Evolutionary conservation across 2,797 vertebrate genomes (phyloP), one percentile per base, ranked within the genome.

Genomic region (Aphelocoma californica): DNA sequence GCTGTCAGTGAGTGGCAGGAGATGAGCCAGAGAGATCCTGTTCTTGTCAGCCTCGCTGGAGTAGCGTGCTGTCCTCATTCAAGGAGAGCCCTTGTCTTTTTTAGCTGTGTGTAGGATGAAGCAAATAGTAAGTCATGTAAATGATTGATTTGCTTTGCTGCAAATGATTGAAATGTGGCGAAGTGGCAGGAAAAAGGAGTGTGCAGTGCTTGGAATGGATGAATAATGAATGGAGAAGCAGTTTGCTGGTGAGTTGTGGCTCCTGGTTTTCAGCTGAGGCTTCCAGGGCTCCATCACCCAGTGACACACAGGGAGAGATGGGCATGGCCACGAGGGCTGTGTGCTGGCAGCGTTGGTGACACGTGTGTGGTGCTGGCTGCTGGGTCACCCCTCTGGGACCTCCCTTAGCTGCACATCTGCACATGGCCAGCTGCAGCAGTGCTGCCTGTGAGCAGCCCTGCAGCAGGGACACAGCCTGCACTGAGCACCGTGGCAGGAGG

Each of bases 11-110:
- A 95, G 84, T 83, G 94, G 91, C 88, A 94, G 96, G 88, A 94
- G 91, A 94, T 53, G 81, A 95, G 93, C 94, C 94, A 94, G 80
- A 93, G 92, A 80, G 95, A 94, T 96, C 73, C 90, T 93, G 90
- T 95, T 92, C 92, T 79, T 93, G 90, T 95, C 92, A 95, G 81
- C 73, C 75, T 90, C 67, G 2, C 81, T 94, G 9, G 10, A 93
- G 93, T 60, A 95, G 77, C 3, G 12, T 23, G 48, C 92, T 94
- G 83, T 92, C 96, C 93, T 92, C 85, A 83, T 95, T 95, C 95
- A 93, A 88, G 92, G 88, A 96, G 84, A 91, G 87, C 81, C 93
- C 84, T 82, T 12, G n/a, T 91, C 79, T 81, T 81, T 92, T 94
- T 91, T 72, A 96, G 91, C 75, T 93, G 58, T 36, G 93, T 92